Evolutionary conservation across 2,113 vertebrate species (phyloP).

Genomic region (Charadrius vociferus): DNA sequence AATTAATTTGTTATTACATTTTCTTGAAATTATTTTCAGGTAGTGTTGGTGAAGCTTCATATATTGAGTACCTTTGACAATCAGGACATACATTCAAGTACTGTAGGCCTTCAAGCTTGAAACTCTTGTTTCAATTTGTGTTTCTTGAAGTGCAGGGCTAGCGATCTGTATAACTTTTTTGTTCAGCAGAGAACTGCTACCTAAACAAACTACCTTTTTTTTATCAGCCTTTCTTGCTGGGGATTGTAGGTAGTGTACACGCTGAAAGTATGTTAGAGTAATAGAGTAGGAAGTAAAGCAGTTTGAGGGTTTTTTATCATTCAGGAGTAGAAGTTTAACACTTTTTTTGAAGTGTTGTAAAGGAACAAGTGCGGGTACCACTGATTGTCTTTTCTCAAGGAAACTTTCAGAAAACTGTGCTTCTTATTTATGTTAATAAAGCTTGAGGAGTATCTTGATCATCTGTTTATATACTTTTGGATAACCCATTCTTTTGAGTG

Average conservation of each 20-base stretch:
- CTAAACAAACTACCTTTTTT: background rate
- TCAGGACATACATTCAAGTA: background rate
- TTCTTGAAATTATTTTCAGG: background rate
- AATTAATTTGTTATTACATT: background rate
- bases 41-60: background rate
- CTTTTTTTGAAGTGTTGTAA: background rate
- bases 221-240: background rate
- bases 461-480: background rate
- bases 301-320: background rate
- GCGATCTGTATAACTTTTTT: background rate
- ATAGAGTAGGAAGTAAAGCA: background rate
- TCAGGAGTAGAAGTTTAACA: background rate
- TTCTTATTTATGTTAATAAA: background rate
- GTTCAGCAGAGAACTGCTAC: background rate
- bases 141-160: background rate
- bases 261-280: background rate
- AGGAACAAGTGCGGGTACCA: background rate
- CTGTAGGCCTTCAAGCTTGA: background rate
- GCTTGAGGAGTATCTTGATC: background rate
- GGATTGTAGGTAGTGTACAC: background rate
- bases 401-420: background rate
- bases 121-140: background rate
- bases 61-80: background rate
- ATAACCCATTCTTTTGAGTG: background rate
- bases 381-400: background rate